Evolutionary conservation across 2,113 vertebrate genomes (phyloP).

Genomic region (Trogon surrucura): DNA sequence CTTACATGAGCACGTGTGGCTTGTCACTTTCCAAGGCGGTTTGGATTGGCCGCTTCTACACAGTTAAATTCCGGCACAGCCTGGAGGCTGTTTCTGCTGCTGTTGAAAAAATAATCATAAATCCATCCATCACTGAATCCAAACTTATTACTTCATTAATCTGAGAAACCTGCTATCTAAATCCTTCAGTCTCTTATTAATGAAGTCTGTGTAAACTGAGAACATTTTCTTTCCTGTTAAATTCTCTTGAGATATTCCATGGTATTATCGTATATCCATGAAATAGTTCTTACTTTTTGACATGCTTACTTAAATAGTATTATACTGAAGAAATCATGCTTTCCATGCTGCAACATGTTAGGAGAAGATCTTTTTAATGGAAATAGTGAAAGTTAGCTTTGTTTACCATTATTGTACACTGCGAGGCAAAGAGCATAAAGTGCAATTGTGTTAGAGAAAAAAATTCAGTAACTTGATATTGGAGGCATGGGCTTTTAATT

Average conservation of each 20-base stretch:
- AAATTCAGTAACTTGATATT: neutral
- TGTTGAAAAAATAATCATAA: neutral
- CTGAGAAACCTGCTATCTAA: accelerated
- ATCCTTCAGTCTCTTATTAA: neutral
- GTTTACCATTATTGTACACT: neutral
- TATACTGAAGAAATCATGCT: accelerated
- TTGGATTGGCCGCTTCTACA: neutral
- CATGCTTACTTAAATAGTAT: neutral
- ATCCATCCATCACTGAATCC: accelerated
- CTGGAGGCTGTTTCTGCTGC: neutral
- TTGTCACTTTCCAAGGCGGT: neutral
- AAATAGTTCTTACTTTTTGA: neutral
- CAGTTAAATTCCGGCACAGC: neutral
- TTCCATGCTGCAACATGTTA: neutral
- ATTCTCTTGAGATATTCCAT: accelerated
- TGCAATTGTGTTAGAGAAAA: neutral
- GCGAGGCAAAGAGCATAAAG: neutral
- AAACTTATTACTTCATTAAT: neutral
- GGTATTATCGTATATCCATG: accelerated
- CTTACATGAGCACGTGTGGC: accelerated
- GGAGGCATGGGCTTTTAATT: neutral
- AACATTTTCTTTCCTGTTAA: neutral
- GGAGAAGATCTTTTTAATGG: neutral
- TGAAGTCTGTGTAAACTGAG: neutral
- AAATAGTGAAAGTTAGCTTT: neutral